Conservation (phyloP, 2,797 vertebrate species). For the Muscicapa striata region DNA sequence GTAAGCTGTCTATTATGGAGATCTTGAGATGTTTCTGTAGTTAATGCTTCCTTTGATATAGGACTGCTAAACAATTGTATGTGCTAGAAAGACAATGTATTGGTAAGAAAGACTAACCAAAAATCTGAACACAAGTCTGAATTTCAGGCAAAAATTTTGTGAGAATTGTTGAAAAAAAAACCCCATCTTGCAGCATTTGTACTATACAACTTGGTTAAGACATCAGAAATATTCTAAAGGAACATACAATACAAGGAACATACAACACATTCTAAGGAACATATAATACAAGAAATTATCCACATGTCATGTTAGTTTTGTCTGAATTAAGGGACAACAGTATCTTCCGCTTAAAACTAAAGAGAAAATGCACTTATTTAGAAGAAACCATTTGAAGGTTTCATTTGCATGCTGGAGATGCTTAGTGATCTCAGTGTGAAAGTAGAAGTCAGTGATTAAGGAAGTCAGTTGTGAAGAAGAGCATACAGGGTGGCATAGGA, state of each 20-base stretch:
- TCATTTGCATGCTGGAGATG: background rate
- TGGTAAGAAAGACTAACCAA: background rate
- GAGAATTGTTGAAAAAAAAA: background rate
- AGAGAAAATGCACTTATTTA: background rate
- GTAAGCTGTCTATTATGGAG: background rate
- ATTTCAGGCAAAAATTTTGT: background rate
- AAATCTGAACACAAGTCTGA: background rate
- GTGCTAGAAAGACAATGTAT: background rate
- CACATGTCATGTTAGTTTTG: background rate
- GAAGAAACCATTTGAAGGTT: background rate
- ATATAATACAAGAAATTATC: background rate
- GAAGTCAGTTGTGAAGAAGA: background rate
- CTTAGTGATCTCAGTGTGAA: background rate
- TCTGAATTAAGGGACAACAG: background rate
- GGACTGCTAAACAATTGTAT: background rate
- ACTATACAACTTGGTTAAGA: background rate
- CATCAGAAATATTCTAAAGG: background rate
- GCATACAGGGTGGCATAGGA: background rate
- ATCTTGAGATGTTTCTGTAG: background rate
- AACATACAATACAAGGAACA: background rate
- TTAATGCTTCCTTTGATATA: background rate
- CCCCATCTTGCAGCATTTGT: background rate
- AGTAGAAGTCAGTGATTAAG: background rate
- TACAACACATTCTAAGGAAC: background rate
- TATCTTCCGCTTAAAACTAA: background rate